A percentile compares a stretch with the other conserved stretches of the same genome.
Conservation (phyloP, 1,140 invertebrate species). For the Cydia splendana region DNA sequence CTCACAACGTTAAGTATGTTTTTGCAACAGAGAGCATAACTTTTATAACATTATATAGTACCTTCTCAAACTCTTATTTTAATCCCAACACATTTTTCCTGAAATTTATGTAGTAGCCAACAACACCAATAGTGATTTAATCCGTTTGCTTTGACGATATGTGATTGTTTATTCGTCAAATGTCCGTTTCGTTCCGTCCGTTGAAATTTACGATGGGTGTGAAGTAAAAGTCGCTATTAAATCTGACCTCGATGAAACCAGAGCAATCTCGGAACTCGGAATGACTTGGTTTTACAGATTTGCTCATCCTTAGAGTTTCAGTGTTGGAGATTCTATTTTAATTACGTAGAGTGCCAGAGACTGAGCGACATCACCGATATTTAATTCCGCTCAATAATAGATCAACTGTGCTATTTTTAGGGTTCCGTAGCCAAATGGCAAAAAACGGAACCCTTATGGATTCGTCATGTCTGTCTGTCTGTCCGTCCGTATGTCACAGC, state of each 20-base stretch:
- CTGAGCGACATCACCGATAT: slow-evolving; percentile 20
- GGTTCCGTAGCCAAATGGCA: too few relatives aligned
- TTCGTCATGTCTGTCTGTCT: too few relatives aligned
- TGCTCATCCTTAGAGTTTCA: slow-evolving; percentile 18
- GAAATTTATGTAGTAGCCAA: not conserved
- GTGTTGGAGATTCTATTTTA: slow-evolving; percentile 25
- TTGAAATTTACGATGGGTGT: slow-evolving; percentile 20
- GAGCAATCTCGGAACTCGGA: not conserved
- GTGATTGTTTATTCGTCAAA: slow-evolving; percentile 31
- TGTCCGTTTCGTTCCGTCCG: slow-evolving; percentile 7
- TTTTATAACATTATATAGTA: not conserved
- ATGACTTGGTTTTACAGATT: slow-evolving; percentile 20
- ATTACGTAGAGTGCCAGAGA: slow-evolving; percentile 19
- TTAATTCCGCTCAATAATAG: slow-evolving; percentile 13
- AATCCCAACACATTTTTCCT: not conserved
- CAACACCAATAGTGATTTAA: not conserved
- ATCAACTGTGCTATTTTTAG: not conserved
- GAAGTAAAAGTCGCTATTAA: slow-evolving; percentile 24
- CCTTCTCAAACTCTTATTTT: not conserved
- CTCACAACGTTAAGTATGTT: not conserved
- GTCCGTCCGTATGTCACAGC: too few relatives aligned
- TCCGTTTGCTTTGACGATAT: not conserved
- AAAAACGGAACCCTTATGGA: too few relatives aligned
- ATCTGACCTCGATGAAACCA: slow-evolving; percentile 21
- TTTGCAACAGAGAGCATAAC: not conserved